Evolutionary conservation across 64 coral and sea anemone genomes (phyloP), one percentile per base, ranked within the genome.

Genomic region (Actinia tenebrosa): DNA sequence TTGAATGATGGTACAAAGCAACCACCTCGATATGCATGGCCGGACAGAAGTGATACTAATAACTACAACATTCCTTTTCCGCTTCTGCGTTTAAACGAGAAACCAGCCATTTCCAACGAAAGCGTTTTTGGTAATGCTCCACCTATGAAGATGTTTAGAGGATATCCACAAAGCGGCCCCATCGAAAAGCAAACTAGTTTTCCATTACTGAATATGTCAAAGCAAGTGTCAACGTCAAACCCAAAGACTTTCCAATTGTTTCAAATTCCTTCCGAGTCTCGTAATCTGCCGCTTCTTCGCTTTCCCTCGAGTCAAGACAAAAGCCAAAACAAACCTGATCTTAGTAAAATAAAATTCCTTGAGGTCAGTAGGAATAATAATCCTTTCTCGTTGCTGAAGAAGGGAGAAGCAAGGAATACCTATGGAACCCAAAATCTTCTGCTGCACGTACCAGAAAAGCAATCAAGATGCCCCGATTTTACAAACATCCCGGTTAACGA

Each of bases 281-380:
- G 69, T 43, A 56, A 62, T 37, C 23, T 60, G 1, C 37, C 89
- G 0, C 45, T 91, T 59, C 80, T 92, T 14, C 78, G 80, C 63
- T 26, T 92, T 11, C 90, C 90, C 45, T 55, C 80, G 80, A 55
- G 58, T 25, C 64, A 83, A 55, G 56, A 80, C 13, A 83, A 79
- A 5, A 59, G 20, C 19, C 85, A 92, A 83, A 25, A 26, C 56
- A 47, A 30, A 3, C 90, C 90, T 25, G 90, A 92, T 42, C 79
- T 92, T 45, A 87, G 77, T 64, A 92, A 92, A 77, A 87, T 92
- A 11, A 87, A 87, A 53, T 87, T 92, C 45, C 79, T 87, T 45
- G 85, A 92, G 43, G 42, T 87, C 9, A 68, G 63, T 22, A 86
- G 44, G 8, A 85, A 85, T 23, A 45, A 22, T 20, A 45, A 81